These are phyloP conservation scores for Lutraria lutraria DNA, from an alignment of 2,888 invertebrate genomes.

Conservation along the genomic window DNA sequence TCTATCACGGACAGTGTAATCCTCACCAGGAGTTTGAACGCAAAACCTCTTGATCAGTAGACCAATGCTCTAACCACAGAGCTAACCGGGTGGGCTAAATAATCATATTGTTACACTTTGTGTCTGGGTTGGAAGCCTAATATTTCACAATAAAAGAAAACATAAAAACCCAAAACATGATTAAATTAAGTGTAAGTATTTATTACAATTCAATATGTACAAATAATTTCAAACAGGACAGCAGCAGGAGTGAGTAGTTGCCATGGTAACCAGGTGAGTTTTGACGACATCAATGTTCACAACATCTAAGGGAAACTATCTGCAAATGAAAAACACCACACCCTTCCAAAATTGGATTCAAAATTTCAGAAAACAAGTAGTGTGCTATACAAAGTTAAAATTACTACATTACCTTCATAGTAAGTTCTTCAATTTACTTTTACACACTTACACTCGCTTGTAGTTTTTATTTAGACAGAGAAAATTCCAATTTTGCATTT, in stretches of 20 bases:
- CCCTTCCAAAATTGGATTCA: constrained; percentile 36
- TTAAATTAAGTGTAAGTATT: constrained; percentile 20
- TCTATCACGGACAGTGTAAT: no score
- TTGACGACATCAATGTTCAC: not conserved
- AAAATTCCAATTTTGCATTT: not conserved
- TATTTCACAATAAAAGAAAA: no score
- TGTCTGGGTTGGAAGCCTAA: no score
- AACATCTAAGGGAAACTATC: constrained; percentile 26
- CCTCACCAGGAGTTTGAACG: no score
- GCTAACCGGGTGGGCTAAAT: no score
- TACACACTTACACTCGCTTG: not conserved
- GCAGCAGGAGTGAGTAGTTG: constrained; percentile 18
- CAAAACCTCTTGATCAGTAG: no score
- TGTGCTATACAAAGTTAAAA: not conserved
- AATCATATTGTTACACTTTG: no score
- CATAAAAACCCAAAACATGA: not conserved
- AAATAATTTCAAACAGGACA: constrained; percentile 6
- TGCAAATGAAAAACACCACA: constrained; percentile 58
- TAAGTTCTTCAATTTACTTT: not conserved
- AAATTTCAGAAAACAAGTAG: not conserved
- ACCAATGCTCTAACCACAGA: no score
- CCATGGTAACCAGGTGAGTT: constrained; percentile 27
- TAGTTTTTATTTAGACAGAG: not conserved
- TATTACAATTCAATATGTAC: constrained; percentile 44
- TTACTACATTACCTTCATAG: not conserved